phyloP scores from a whole-genome alignment of 1,140 invertebrate genomes.

The Eciton burchellii region DNA sequence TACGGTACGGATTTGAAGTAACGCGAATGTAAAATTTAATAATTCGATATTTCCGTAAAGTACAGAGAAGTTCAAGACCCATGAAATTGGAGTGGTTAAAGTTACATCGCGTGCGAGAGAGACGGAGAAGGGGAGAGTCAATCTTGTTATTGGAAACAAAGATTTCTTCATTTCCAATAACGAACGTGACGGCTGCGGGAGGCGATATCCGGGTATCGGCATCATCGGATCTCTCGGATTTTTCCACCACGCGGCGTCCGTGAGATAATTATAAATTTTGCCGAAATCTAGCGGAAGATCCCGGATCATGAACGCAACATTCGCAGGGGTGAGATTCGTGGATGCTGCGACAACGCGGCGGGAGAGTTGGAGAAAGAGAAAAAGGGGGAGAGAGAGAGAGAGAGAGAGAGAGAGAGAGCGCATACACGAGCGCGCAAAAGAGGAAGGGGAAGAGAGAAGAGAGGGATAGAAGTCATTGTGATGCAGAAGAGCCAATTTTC shows the following conservation, averaged over 20 bases:
- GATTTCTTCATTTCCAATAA: constrained; percentile 25
- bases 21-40: not conserved
- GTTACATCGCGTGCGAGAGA: not conserved
- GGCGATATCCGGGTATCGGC: constrained; percentile 32
- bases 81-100: not conserved
- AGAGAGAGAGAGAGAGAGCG: too few species aligned
- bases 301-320: constrained; percentile 44
- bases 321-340: constrained; percentile 40
- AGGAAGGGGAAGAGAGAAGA: constrained; percentile 49
- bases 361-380: constrained; percentile 50
- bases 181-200: constrained; percentile 24
- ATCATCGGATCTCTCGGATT: not conserved
- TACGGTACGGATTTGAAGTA: not conserved
- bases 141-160: not conserved
- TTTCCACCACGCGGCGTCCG: constrained; percentile 16
- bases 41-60: not conserved
- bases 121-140: not conserved
- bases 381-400: constrained; percentile 26
- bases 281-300: constrained; percentile 73
- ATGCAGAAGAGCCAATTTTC: constrained; percentile 87
- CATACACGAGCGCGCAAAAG: constrained; percentile 34
- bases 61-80: constrained; percentile 2
- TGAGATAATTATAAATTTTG: constrained; percentile 70
- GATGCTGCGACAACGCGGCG: constrained; percentile 40
- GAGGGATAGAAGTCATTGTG: constrained; percentile 83